Base-by-base conservation (phyloP, 2,797 vertebrate species). In the Aselliscus stoliczkanus region DNA sequence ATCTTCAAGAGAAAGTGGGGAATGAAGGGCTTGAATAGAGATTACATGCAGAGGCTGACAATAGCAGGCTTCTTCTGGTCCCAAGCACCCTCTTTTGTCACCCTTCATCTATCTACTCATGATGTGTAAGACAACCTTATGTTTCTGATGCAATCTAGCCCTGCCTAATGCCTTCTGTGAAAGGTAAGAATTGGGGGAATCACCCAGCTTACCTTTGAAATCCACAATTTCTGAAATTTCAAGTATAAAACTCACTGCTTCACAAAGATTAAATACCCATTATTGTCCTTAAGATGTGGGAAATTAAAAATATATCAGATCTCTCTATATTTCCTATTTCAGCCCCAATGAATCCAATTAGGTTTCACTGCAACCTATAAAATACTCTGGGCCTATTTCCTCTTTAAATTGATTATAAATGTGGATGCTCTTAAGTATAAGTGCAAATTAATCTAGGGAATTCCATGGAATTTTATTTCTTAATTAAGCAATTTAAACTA, bases 361-460 rank as follows among this genome's bases (percentile, higher is more conserved):
- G 91, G 92, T 94, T 98, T 90, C 80, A 97, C 82, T 97, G 93
- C 69, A 90, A 96, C 82, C 54, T 70, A 95, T 96, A 96, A 98
- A 81, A 86, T 95, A 96, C 77, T 97, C 91, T 86, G 97, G 97
- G 72, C 75, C 95, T 94, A 97, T 96, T 97, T 97, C 95, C 96
- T 98, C 94, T 97, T 96, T 87, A 94, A 97, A 83, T 58, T 97
- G 96, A 96, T 97, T 52, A 97, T 97, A 98, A 98, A 97, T 97
- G 90, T 94, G 96, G 96, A 94, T 97, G 97, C 87, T 97, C 58
- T 97, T 97, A 98, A 97, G 97, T 97, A 4, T 69, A 98, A 97
- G 91, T 98, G 84, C 79, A 97, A 98, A 97, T 98, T 97, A 97
- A 96, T 96, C 96, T 96, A 81, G 96, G 97, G 83, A 88, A 98